Base-by-base conservation (phyloP, 2,888 invertebrate genomes). In the Pristionchus exspectatus region DNA sequence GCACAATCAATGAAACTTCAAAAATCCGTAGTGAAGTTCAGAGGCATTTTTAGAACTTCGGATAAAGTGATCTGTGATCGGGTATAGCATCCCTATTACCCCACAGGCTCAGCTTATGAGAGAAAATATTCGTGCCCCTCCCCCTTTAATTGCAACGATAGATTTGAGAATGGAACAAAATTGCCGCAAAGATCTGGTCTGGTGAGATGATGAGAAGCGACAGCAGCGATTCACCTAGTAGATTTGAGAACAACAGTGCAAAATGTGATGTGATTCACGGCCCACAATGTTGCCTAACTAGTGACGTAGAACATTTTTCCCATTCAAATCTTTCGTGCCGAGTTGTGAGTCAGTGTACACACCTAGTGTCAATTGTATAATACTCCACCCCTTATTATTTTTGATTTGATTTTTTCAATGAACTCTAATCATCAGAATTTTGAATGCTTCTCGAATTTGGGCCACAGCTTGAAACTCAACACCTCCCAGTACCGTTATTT, bases 191-290 rank as follows among this genome's bases (percentile, higher is more conserved):
- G 38, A 38, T 38, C 38, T 38, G 38, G 38, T 38, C 38, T 38
- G 38, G 38, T 38, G 38, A 38, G 3, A 38, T 38, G 38, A 38
- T 38, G 38, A 38, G 38, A 38, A 38, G 38, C 38, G 91, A 54
- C 89, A 90, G 12, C 90, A 91, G 54, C 91, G 92, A 59, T 91
- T 89, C 30, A 91, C 91, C 38, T 33, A 72, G 54, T 33, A 72
- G 54, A 90, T 88, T 33, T 56, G 38, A 89, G 91, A n/a, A 74
- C 90, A 24, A 85, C 38, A 38, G 38, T 44, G 14, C 89, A 44
- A 27, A 87, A 90, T 54, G 27, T 90, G 24, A 90, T 88, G 16
- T 54, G 54, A 2, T 90, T 44, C 54, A 59, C 89, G n/a, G 83
- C 83, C 63, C 77, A 50, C 44, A 50, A 50, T 50, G 44, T 50